Evolutionary conservation across 2,888 invertebrate genomes (phyloP).

Genomic region (Arge pagana): DNA sequence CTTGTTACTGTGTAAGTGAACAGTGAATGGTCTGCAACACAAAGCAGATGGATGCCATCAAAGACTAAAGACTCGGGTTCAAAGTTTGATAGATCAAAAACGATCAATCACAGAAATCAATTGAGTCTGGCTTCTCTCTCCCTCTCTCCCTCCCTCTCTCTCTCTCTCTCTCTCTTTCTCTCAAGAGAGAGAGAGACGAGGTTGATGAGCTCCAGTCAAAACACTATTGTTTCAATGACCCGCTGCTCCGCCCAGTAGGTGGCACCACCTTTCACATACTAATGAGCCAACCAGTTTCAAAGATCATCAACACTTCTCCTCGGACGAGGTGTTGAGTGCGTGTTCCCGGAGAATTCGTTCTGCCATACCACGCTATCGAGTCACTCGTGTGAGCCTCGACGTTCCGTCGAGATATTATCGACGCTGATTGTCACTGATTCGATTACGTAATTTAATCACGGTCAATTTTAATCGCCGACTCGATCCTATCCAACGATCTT

Average conservation of each 20-base stretch:
- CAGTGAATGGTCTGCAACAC: too few relatives aligned
- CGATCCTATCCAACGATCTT: too few relatives aligned
- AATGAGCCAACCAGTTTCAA: conserved; percentile 42
- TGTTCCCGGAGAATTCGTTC: conserved; percentile 27
- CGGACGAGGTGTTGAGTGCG: conserved; percentile 40
- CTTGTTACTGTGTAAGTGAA: too few relatives aligned
- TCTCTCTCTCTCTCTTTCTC: not conserved
- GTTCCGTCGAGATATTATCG: too few relatives aligned
- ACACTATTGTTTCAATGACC: conserved; percentile 50
- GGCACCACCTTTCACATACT: conserved; percentile 42
- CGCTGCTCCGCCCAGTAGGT: conserved; percentile 42
- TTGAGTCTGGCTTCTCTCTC: conserved; percentile 1
- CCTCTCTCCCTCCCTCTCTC: not conserved
- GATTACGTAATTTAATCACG: too few relatives aligned
- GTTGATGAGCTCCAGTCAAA: conserved; percentile 46
- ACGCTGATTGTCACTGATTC: too few relatives aligned
- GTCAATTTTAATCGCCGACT: too few relatives aligned
- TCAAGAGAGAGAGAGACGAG: conserved; percentile 25
- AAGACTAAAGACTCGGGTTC: too few relatives aligned
- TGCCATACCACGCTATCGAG: too few relatives aligned
- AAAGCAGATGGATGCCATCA: too few relatives aligned
- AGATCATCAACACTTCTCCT: conserved; percentile 37
- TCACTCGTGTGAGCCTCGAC: too few relatives aligned
- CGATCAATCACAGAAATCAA: conserved; percentile 25
- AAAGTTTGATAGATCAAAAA: conserved; percentile 14